Conservation (phyloP, 2,797 vertebrate species). For the Fistularia tabacaria region DNA sequence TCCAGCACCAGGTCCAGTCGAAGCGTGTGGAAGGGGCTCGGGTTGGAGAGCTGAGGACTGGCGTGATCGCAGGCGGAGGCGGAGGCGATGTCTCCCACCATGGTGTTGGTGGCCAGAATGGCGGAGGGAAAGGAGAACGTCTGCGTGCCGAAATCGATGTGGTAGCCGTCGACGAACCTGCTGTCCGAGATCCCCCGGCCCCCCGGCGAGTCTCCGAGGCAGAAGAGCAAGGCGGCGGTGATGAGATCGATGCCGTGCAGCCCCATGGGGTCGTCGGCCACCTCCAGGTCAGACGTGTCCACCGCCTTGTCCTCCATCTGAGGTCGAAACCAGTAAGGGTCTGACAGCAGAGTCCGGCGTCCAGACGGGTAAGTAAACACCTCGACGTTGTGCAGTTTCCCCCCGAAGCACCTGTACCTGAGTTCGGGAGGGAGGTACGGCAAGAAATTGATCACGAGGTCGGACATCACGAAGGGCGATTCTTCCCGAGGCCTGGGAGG, state of each 20-base stretch:
- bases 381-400: slow-evolving; percentile 82
- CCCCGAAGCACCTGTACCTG: slow-evolving; percentile 79
- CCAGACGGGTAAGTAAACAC: slow-evolving; percentile 81
- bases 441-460: slow-evolving; percentile 77
- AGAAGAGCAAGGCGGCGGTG: slow-evolving; percentile 95
- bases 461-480: slow-evolving; percentile 70
- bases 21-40: slow-evolving; percentile 97
- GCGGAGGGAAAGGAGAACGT: slow-evolving; percentile 98
- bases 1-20: slow-evolving; percentile 97
- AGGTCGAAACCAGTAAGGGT: slow-evolving; percentile 82
- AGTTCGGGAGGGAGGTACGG: slow-evolving; percentile 78
- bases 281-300: slow-evolving; percentile 94
- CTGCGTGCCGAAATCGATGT: slow-evolving; percentile 94
- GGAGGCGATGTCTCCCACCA: slow-evolving; percentile 97
- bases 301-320: slow-evolving; percentile 97
- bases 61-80: slow-evolving; percentile 98
- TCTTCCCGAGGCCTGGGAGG: slow-evolving; percentile 66
- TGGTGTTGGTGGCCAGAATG: slow-evolving; percentile 95
- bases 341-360: slow-evolving; percentile 80
- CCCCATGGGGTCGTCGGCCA: slow-evolving; percentile 93
- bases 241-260: slow-evolving; percentile 97
- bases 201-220: slow-evolving; percentile 93
- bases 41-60: slow-evolving; percentile 97
- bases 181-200: slow-evolving; percentile 96
- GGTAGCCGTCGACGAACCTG: slow-evolving; percentile 89